Base-by-base conservation (phyloP, 2,888 invertebrate genomes). In the Pterostichus niger region DNA sequence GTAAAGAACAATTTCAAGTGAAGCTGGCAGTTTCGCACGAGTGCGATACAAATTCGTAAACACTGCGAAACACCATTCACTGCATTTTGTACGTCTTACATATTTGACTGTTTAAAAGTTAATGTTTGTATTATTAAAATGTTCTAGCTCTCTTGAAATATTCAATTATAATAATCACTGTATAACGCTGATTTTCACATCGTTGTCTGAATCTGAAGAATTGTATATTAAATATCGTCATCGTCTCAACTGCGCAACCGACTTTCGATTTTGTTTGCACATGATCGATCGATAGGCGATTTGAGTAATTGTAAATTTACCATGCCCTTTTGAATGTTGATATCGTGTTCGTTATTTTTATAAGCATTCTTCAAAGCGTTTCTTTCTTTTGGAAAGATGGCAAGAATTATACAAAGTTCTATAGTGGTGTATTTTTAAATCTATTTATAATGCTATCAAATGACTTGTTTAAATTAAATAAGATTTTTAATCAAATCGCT, bases 141-240 rank as follows among this genome's bases (percentile, higher is more conserved):
- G 87, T 88, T 88, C 87, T 87, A 88, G 87, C 88, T 88, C 88
- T 88, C 88, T 88, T 86, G 86, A 85, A 86, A 86, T 85, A 84
- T 82, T 80, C 85, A 84, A 76, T 61, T 87, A 85, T 88, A 88
- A 87, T 87, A 88, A 87, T 87, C 87, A 87, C 87, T 85, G 86
- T 82, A 56, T 87, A 86, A 84, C 73, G 86, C 86, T 86, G 85
- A 86, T 87, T 88, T 88, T 85, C 85, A 86, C 86, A 85, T 86
- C 86, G 86, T 86, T 86, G 83, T 84, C 64, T 68, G 54, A 61
- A 80, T 84, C 71, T 73, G 59, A 68, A 81, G 68, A 77, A 77
- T 77, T 77, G 77, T 77, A 77, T 56, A 77, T 49, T 77, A 24
- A 77, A 77, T 56, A 56, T 77, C 52, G 31, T 54, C 77, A 77